Conservation (phyloP, 2,888 invertebrate genomes). For the Melanostoma scalare region DNA sequence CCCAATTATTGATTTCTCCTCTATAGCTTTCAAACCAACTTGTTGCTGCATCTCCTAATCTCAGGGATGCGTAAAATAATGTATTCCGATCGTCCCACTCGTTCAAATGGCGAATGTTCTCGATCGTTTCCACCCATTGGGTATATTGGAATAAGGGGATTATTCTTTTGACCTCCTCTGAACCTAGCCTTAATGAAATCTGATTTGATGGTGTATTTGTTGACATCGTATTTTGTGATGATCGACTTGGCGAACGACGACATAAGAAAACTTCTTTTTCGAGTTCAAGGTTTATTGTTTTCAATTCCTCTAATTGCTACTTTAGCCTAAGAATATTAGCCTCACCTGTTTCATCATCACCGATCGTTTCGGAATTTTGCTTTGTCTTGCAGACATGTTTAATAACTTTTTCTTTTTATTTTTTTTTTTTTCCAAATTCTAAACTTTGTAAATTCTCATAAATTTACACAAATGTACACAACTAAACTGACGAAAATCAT, state of each 20-base stretch:
- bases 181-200: background rate
- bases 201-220: background rate
- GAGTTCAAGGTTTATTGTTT: background rate
- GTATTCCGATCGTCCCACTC: slow-evolving; percentile 5
- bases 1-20: slow-evolving; percentile 12
- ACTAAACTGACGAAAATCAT: too few species aligned
- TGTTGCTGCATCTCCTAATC: slow-evolving; percentile 9
- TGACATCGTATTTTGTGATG: background rate
- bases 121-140: slow-evolving; percentile 13
- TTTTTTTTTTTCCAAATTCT: too few species aligned
- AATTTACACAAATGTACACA: too few species aligned
- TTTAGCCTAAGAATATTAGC: too few species aligned
- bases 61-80: slow-evolving; percentile 22
- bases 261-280: background rate
- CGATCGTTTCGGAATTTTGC: too few species aligned
- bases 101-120: background rate
- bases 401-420: too few species aligned
- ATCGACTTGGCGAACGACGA: background rate
- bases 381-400: too few species aligned
- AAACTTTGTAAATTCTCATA: too few species aligned
- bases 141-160: background rate
- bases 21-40: slow-evolving; percentile 20
- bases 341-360: too few species aligned
- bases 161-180: slow-evolving; percentile 2
- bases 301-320: too few species aligned